Conservation (phyloP, 2,113 vertebrate species). For the Brienomyrus brachyistius region DNA sequence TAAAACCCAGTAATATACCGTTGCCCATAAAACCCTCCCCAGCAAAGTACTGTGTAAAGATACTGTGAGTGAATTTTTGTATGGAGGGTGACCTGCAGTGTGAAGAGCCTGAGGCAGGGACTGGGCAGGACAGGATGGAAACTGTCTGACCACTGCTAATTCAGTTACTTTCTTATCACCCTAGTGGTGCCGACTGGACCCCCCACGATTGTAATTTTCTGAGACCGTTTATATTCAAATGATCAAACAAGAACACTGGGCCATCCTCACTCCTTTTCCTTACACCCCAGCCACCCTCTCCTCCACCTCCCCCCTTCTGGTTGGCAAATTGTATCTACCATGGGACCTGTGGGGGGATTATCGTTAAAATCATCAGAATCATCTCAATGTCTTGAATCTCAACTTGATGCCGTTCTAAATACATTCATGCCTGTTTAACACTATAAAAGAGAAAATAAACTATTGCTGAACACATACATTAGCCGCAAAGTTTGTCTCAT, state of each 20-base stretch:
- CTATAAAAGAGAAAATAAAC: background rate
- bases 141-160: background rate
- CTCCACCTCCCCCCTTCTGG: background rate
- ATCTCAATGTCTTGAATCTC: background rate
- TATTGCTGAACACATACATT: background rate
- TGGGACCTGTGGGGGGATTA: background rate
- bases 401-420: background rate
- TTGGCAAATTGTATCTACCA: background rate
- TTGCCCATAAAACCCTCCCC: background rate
- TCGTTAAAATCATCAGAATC: background rate
- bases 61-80: background rate
- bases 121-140: background rate
- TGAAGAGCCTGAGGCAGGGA: background rate
- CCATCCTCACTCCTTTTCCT: background rate
- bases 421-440: background rate
- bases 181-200: background rate
- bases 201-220: background rate
- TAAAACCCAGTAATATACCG: background rate
- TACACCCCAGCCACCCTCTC: background rate
- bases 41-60: background rate
- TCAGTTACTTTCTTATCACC: background rate
- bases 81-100: too few species aligned
- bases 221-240: background rate
- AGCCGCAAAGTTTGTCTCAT: background rate
- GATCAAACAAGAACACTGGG: too few species aligned